Base-by-base conservation (phyloP, 2,113 vertebrate genomes). In the Sarotherodon lohbergeri region DNA sequence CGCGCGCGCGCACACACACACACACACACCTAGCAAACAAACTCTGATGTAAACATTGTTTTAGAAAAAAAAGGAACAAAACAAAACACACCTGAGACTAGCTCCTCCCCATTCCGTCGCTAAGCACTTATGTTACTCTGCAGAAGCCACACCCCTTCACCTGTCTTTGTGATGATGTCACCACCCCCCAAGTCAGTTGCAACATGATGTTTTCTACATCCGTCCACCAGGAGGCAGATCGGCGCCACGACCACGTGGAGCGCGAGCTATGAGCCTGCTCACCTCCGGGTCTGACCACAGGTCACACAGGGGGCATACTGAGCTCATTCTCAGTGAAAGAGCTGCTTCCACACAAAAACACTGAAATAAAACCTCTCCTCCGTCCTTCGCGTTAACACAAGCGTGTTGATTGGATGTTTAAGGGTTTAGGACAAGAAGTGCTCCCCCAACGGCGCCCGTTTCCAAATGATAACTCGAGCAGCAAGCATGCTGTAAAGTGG, bases 21-120 rank as follows among this genome's bases (percentile, higher is more conserved):
- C 85, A 80, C 83, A 46, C 82, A 24, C 89, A 27, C 41, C 66
- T 84, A 66, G 63, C 4, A 59, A 24, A 52, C 39, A 88, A 59
- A 93, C 83, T 82, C 90, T 50, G 79, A 95, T 94, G 93, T 95
- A 96, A 96, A 96, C 94, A 94, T 91, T 83, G 84, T 46, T 50
- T 76, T 48, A 78, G 81, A 41, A 84, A 90, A 91, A 82, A 59
- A 92, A 78, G 29, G 46, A 90, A 93, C 66, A 68, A 13, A 71
- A 9, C 43, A 9, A 48, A 27, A 76, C 14, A 93, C 91, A 95
- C 92, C 89, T 94, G 94, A 95, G 93, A 94, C 90, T 55, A 66
- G 12, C 56, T 39, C 43, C 3, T 50, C 11, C 6, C 66, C 36
- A 4, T 57, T 36, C 22, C 39, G 3, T 52, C 4, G 16, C 54